These are phyloP conservation scores for Pangasius djambal DNA, from an alignment of 2,797 vertebrate species.

Conservation along the genomic window DNA sequence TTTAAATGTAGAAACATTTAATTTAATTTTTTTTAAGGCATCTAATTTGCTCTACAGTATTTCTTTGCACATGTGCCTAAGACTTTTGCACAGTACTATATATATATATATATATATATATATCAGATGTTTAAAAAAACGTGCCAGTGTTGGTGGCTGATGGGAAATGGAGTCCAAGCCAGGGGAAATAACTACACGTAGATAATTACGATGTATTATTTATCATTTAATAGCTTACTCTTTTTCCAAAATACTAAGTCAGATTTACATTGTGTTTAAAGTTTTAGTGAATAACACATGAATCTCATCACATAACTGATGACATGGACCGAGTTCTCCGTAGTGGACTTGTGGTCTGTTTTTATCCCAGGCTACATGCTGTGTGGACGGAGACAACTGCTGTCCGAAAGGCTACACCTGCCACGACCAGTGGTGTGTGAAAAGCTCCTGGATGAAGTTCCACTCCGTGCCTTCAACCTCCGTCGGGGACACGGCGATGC, in stretches of 20 bases:
- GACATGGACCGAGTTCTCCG: background rate
- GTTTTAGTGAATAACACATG: background rate
- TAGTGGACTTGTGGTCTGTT: background rate
- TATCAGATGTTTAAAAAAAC: too few relatives aligned
- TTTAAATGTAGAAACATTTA: too few relatives aligned
- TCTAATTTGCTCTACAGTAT: too few relatives aligned
- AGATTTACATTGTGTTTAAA: background rate
- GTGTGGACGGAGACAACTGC: slow-evolving; percentile 80
- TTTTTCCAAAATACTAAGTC: background rate
- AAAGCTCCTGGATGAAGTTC: slow-evolving; percentile 60
- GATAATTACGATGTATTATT: background rate
- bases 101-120: too few relatives aligned
- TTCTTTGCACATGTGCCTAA: too few relatives aligned
- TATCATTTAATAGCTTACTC: background rate
- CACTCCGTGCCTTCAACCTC: slow-evolving; percentile 57
- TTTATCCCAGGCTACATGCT: slow-evolving; percentile 81
- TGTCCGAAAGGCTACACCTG: slow-evolving; percentile 84
- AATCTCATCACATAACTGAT: background rate
- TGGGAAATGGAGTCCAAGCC: background rate
- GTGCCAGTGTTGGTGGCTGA: background rate
- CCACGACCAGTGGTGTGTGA: slow-evolving; percentile 76
- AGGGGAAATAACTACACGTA: background rate
- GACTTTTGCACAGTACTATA: too few relatives aligned
- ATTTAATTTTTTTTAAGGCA: too few relatives aligned
- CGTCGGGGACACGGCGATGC: background rate